phyloP scores from a whole-genome alignment of 2,113 vertebrate species.

The Pampusana beccarii region DNA sequence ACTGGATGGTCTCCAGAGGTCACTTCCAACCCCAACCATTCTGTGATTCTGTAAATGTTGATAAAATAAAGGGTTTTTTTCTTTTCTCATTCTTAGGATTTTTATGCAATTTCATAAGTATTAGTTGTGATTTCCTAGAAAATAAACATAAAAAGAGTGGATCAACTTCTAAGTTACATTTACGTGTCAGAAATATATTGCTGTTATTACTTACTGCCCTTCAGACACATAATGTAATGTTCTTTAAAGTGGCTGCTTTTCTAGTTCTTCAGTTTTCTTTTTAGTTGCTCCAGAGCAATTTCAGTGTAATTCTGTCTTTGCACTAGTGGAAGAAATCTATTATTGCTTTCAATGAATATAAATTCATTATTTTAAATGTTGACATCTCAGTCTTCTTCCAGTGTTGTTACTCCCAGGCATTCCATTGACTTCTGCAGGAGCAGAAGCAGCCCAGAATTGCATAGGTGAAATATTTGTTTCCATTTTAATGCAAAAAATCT shows the following conservation, averaged over 20 bases:
- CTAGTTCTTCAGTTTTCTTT: not conserved
- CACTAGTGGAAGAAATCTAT: constrained; percentile 61
- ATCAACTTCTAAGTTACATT: not conserved
- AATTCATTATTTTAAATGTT: not conserved
- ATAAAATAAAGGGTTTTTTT: not conserved
- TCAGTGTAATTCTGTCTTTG: constrained; percentile 54
- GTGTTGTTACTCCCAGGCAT: not conserved
- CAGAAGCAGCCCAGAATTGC: constrained; percentile 20
- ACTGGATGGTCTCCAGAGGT: too few species aligned
- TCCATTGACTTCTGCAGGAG: not conserved
- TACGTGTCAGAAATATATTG: not conserved
- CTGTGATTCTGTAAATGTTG: not conserved
- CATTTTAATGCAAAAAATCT: constrained; percentile 42
- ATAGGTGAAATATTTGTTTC: constrained; percentile 56
- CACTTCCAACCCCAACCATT: too few species aligned
- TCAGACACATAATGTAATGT: not conserved
- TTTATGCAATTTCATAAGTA: not conserved
- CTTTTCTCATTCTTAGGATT: not conserved
- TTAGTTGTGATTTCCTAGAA: not conserved
- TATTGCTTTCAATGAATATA: not conserved
- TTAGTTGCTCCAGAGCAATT: not conserved
- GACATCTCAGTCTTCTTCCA: not conserved
- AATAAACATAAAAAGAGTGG: not conserved
- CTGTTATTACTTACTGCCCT: not conserved
- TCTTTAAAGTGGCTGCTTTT: not conserved